Percentiles rank a stretch among this genome's conserved stretches.
Conservation (phyloP, 1,140 invertebrate species). For the Tenebrio molitor region DNA sequence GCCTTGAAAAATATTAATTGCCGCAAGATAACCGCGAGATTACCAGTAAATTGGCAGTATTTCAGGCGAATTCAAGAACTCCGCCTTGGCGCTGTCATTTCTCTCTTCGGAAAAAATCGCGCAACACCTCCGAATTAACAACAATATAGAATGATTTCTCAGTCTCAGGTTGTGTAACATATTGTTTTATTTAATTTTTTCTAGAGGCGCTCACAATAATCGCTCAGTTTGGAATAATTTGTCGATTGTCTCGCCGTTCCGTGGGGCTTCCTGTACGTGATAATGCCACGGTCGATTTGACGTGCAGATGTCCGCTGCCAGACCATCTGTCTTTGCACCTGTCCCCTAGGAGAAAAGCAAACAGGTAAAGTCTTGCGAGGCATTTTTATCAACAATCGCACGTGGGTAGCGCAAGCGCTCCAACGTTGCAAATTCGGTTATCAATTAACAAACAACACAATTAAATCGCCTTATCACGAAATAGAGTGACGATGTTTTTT, state of each 20-base stretch:
- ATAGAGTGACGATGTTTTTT: slow-evolving; percentile 24
- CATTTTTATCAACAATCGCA: neutral
- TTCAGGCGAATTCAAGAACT: no score
- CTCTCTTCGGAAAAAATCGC: slow-evolving; percentile 16
- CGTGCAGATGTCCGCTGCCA: neutral
- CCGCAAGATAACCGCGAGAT: neutral
- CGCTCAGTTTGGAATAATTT: no score
- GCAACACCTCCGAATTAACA: neutral
- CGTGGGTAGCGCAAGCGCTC: slow-evolving; percentile 1
- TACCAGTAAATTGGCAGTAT: neutral
- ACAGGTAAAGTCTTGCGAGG: neutral
- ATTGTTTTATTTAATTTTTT: slow-evolving; percentile 20
- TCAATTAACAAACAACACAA: slow-evolving; percentile 19
- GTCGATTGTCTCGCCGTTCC: neutral
- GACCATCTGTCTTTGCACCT: slow-evolving; percentile 9
- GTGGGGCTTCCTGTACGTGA: neutral
- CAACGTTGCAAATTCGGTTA: slow-evolving; percentile 1
- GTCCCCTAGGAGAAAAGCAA: neutral
- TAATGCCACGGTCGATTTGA: neutral
- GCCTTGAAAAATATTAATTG: neutral
- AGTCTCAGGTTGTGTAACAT: slow-evolving; percentile 5
- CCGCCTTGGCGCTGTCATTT: neutral
- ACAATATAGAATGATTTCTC: neutral
- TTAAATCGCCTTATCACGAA: slow-evolving; percentile 5
- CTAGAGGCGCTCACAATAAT: slow-evolving; percentile 12